Evolutionary conservation across 2,113 vertebrate species (phyloP), one percentile per base, ranked within the genome.

Genomic region (Gracilinanus agilis): DNA sequence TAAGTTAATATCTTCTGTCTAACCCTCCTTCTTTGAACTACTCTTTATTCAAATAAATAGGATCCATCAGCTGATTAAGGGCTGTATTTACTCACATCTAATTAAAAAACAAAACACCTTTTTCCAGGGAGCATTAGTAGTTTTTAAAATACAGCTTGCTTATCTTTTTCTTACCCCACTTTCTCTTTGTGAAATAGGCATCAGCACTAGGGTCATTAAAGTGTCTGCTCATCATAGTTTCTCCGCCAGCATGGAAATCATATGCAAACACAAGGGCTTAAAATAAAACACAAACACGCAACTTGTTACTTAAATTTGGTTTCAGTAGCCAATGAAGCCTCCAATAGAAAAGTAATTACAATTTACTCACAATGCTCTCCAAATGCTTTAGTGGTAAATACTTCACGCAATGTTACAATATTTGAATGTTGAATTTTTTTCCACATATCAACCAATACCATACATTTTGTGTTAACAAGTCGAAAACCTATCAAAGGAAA

Each of bases 401-500:
- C 99, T 98, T 99, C 99, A 97, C 99, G 98, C 97, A 99, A 98
- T 24, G 99, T 99, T 93, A 99, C 99, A 83, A 99, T 99, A 97
- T 99, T 99, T 92, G 99, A 99, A 96, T 99, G 99, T 98, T 99
- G 99, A 97, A 99, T 99, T 98, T 99, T 99, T 98, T 99, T 99
- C 99, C 99, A 99, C 99, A 99, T 99, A 98, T 99, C 99, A 44
- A 99, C 99, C 98, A 99, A 98, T 97, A 99, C 99, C 99, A 99
- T 99, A 96, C 99, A 99, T 97, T 99, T 99, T 89, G 99, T 99
- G 98, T 99, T 99, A 96, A 99, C 99, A 97, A 99, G 99, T 98
- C 99, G 99, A 98, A 99, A 99, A 97, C 99, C 99, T 99, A 97
- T 55, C 94, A 93, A 97, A 96, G 98, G 40, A 97, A 93, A 93